Evolutionary conservation across 2,113 vertebrate genomes (phyloP), one percentile per base, ranked within the genome.

Genomic region (Sinocyclocheilus rhinocerous): DNA sequence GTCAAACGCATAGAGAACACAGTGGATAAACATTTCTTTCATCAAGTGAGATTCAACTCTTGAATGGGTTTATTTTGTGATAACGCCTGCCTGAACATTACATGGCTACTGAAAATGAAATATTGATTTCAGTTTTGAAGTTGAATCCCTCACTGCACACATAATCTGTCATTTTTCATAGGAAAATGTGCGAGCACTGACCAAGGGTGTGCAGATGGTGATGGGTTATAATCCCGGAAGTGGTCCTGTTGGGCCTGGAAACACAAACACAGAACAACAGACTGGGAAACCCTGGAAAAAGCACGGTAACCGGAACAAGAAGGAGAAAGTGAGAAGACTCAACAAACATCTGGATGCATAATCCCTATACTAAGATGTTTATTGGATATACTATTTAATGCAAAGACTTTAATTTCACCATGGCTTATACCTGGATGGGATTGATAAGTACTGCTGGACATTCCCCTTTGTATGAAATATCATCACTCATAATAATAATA

Each of bases 201-300:
- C 97, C 84, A 97, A 94, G 86, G 98, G 98, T 0, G 95, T 97
- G 87, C 96, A 96, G 92, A 91, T 93, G 7, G 92, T 96, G 22
- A 96, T 97, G 97, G 97, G 97, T n/a, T 97, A 96, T 89, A 95
- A 95, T 89, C 95, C 95, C 0, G 95, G 96, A 55, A 91, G 93
- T 0, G 95, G 95, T 78, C 93, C 93, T 0, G 72, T 93, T 12
- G 87, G 91, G 1, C 50, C 81, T 1, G 80, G 6, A 77, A 91
- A 9, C 50, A 61, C 90, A 0, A 24, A 85, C 55, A 67, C 24
- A 6, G 95, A 94, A 29, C 87, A 6, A 0, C 81, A 72, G 10
- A 52, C 42, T 0, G 96, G 96, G 48, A 99, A 99, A 87, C 97
- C 97, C 78, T 99, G 98, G 98, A 99, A 99, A 91, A 99, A 97